Percentiles rank a stretch among this genome's conserved stretches.
phyloP scores from a whole-genome alignment of 2,888 invertebrate genomes.

The Cremastinae sp. region DNA sequence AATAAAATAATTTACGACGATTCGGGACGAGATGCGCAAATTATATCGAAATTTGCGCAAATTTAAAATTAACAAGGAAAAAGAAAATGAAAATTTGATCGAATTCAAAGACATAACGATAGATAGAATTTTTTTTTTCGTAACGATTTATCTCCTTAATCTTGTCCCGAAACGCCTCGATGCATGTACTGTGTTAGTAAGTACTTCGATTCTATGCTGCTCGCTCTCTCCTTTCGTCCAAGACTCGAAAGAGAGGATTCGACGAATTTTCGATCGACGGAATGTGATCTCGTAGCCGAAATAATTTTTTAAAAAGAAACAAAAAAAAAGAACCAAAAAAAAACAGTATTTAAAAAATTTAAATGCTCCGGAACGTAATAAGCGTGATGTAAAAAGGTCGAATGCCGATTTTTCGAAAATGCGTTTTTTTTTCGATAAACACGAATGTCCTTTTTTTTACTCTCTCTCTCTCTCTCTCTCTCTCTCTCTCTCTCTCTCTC shows the following conservation, averaged over 20 bases:
- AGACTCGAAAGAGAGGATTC: slow-evolving; percentile 7
- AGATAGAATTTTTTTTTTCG: too few relatives aligned
- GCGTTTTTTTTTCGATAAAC: too few relatives aligned
- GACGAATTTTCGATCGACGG: background rate
- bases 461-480: too few relatives aligned
- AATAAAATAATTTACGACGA: slow-evolving; percentile 5
- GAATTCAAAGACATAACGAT: too few relatives aligned
- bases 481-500: too few relatives aligned
- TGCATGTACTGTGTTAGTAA: slow-evolving; percentile 49
- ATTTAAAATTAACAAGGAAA: too few relatives aligned
- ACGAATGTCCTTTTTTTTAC: too few relatives aligned
- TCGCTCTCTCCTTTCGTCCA: slow-evolving; percentile 21
- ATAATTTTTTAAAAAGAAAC: background rate
- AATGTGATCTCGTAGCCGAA: slow-evolving; percentile 16
- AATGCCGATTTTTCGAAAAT: too few relatives aligned
- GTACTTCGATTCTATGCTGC: slow-evolving; percentile 41
- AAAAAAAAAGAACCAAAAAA: slow-evolving; percentile 6
- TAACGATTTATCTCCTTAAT: too few relatives aligned
- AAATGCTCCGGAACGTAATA: background rate
- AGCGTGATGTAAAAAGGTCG: background rate
- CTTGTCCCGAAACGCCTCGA: background rate
- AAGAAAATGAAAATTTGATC: too few relatives aligned
- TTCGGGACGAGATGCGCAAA: too few relatives aligned
- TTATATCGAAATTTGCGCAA: too few relatives aligned
- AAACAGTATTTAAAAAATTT: background rate